A percentile compares a stretch with the other conserved stretches of the same genome.
Conservation (phyloP, 2,113 vertebrate genomes). For the Lampris incognitus region DNA sequence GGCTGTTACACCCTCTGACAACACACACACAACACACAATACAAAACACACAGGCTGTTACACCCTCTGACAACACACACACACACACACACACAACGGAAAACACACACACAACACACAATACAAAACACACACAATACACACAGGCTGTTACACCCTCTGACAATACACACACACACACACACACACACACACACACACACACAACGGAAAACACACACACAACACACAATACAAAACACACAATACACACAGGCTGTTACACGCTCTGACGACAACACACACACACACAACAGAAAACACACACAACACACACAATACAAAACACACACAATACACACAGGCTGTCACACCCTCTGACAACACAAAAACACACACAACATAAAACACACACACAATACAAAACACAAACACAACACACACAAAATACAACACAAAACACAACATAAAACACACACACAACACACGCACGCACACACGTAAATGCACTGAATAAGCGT, state of each 20-base stretch:
- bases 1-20: not conserved
- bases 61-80: too few species aligned
- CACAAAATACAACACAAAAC: too few species aligned
- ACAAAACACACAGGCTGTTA: too few species aligned
- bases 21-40: not conserved
- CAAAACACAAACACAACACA: too few species aligned
- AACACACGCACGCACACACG: too few species aligned
- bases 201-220: not conserved
- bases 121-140: not conserved
- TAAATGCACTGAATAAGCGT: too few species aligned
- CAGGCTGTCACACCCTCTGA: too few species aligned
- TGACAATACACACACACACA: not conserved
- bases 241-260: not conserved
- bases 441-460: too few species aligned
- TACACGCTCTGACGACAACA: not conserved
- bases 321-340: not conserved
- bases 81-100: too few species aligned
- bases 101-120: not conserved
- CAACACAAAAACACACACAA: too few species aligned
- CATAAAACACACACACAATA: too few species aligned
- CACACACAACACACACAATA: not conserved
- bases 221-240: not conserved
- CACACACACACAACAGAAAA: not conserved
- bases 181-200: not conserved
- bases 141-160: not conserved